Base-by-base conservation (phyloP, 2,888 invertebrate species). In the Odontothrips loti region DNA sequence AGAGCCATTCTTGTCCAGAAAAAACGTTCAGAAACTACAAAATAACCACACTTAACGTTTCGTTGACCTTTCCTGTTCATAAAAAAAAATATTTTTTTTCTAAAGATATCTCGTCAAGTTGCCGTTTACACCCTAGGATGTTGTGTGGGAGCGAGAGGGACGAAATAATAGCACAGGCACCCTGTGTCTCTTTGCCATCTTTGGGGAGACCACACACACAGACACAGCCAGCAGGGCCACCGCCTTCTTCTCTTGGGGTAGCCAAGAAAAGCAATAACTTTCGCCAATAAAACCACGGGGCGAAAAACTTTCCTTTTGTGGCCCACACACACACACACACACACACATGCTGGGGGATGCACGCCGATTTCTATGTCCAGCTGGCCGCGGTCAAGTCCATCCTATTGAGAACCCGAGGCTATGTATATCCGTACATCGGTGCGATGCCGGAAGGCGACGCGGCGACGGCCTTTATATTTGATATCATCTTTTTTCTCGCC, bases 261-360 rank as follows among this genome's bases (percentile, higher is more conserved):
- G 58, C 58, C 58, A 75, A 75, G 23, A 27, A 27, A 75, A 75
- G 68, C 68, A 75, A 75, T 75, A 75, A 75, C 68, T 75, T 75
- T 75, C 68, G 27, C 68, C 68, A 75, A 75, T 75, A 75, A 75
- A 75, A 75, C 68, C 68, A 75, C 68, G 23, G 8, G 68, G 68
- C 68, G 68, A 75, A 75, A 58, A 75, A 75, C 68, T 75, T 75
- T 12, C 23, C 23, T 75, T 43, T 23, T 75, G 68, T 75, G 68
- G 27, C 27, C 68, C 58, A 23, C 63, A 10, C 63, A 68, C 68
- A 20, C 51, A 10, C 51, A 2, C 51, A 51, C 51, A 51, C 51
- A 51, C 51, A 51, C 51, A 51, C 51, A 51, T 20, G 9, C 51
- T 20, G 6, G 51, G 51, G 34, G 34, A 43, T 43, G 34, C 34